A percentile compares a stretch with the other conserved stretches of the same genome.
Evolutionary conservation across 1,140 invertebrate genomes (phyloP).

Genomic region (Drosophila mayri): DNA sequence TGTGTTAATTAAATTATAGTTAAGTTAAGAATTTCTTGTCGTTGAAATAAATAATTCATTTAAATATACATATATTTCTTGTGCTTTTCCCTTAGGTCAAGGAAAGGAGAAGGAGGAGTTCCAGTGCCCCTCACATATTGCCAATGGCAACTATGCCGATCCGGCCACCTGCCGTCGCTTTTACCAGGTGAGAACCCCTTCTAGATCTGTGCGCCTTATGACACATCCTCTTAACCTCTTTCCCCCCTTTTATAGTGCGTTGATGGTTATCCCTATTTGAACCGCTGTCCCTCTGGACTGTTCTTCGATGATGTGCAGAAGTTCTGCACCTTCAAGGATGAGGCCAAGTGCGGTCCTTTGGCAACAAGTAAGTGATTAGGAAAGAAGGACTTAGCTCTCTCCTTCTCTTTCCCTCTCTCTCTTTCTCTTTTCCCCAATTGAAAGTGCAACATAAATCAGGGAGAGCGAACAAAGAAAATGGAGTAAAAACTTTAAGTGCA

Average conservation of each 20-base stretch:
- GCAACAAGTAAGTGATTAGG: slow-evolving; percentile 90
- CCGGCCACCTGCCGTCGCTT: slow-evolving; percentile 94
- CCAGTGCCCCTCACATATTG: slow-evolving; percentile 90
- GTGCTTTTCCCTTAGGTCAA: slow-evolving; percentile 57
- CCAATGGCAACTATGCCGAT: slow-evolving; percentile 96
- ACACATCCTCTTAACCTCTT: not conserved
- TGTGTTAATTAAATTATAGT: too few species aligned
- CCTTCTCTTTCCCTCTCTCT: not conserved
- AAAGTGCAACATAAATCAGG: slow-evolving; percentile 78
- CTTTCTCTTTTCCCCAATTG: slow-evolving; percentile 56
- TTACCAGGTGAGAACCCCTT: slow-evolving; percentile 89
- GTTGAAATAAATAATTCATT: too few species aligned
- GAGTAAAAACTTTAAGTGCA: slow-evolving; percentile 73
- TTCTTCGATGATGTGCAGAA: slow-evolving; percentile 96
- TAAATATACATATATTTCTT: not conserved
- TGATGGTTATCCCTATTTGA: slow-evolving; percentile 93
- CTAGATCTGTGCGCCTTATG: not conserved
- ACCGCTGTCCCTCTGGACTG: slow-evolving; percentile 94
- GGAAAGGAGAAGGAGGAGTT: slow-evolving; percentile 89
- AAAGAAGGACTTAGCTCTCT: slow-evolving; percentile 16
- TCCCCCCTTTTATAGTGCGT: slow-evolving; percentile 89
- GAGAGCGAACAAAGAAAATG: slow-evolving; percentile 41
- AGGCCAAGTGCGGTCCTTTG: slow-evolving; percentile 95
- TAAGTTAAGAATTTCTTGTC: too few species aligned
- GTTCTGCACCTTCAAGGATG: slow-evolving; percentile 95